Conservation (phyloP, 92 coral and sea anemone genomes). For the Galaxea fascicularis region DNA sequence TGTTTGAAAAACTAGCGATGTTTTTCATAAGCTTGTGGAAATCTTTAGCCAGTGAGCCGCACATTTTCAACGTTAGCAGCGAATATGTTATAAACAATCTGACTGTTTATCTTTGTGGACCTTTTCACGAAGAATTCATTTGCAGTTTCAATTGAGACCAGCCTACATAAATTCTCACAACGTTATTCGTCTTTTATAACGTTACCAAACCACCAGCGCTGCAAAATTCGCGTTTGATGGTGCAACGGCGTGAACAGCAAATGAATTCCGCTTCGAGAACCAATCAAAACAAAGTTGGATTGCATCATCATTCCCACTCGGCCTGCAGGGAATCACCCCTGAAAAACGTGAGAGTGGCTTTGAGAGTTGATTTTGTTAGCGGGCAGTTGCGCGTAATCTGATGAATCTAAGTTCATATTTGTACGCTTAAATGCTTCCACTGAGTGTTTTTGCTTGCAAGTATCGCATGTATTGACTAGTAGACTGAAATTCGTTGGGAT, state of each 20-base stretch:
- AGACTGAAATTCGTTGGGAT: too few relatives aligned
- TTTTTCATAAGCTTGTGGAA: slow-evolving; percentile 84
- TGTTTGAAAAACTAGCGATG: slow-evolving; percentile 83
- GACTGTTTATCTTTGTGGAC: neutral
- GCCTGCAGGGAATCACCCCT: slow-evolving; percentile 20
- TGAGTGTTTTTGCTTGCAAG: too few relatives aligned
- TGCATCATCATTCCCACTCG: slow-evolving; percentile 31
- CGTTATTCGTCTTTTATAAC: neutral
- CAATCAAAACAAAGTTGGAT: slow-evolving; percentile 31
- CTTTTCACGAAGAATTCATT: neutral
- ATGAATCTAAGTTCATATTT: too few relatives aligned
- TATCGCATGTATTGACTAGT: too few relatives aligned
- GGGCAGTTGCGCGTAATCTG: too few relatives aligned
- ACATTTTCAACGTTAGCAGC: neutral
- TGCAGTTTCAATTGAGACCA: neutral
- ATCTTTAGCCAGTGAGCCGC: slow-evolving; percentile 66
- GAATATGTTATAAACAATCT: neutral
- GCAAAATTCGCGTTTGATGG: slow-evolving; percentile 30
- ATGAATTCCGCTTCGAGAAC: slow-evolving; percentile 20
- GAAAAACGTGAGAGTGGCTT: too few relatives aligned
- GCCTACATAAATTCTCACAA: too few relatives aligned
- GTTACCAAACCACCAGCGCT: slow-evolving; percentile 3
- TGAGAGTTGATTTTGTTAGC: too few relatives aligned
- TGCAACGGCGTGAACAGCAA: slow-evolving; percentile 39
- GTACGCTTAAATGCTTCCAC: too few relatives aligned